phyloP scores from a whole-genome alignment of 2,888 invertebrate genomes.

The Drosophila acutilabella region DNA sequence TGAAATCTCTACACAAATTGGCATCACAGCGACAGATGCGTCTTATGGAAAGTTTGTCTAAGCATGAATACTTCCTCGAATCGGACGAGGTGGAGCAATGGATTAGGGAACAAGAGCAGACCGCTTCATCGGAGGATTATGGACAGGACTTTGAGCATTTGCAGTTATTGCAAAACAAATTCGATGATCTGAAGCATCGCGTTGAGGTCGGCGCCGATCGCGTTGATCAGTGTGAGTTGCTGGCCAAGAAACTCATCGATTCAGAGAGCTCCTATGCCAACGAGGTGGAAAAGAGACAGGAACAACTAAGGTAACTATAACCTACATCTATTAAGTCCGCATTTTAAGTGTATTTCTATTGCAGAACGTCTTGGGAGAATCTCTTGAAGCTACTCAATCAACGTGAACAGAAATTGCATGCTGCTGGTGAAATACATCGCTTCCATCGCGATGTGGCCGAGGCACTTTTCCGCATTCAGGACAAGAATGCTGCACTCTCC shows the following conservation, averaged over 20 bases:
- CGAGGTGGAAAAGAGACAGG: conserved; percentile 94
- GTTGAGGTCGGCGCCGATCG: conserved; percentile 96
- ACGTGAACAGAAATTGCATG: conserved; percentile 94
- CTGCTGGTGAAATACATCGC: conserved; percentile 98
- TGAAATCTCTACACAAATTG: conserved; percentile 92
- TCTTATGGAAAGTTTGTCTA: conserved; percentile 95
- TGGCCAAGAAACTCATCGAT: conserved; percentile 94
- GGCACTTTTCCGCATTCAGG: conserved; percentile 94
- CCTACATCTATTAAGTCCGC: background rate
- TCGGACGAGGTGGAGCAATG: conserved; percentile 95
- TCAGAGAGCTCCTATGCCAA: conserved; percentile 94
- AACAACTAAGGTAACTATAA: conserved; percentile 91
- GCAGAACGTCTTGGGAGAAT: conserved; percentile 93
- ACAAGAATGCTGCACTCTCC: conserved; percentile 94
- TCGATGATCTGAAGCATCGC: conserved; percentile 95
- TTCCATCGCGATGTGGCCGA: conserved; percentile 98
- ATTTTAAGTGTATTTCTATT: background rate
- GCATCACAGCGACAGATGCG: conserved; percentile 92
- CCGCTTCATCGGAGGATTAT: conserved; percentile 96
- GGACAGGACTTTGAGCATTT: conserved; percentile 97
- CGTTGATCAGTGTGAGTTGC: conserved; percentile 94
- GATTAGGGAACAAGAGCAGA: conserved; percentile 95
- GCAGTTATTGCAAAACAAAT: conserved; percentile 93
- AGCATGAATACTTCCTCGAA: conserved; percentile 96
- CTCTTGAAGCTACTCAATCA: conserved; percentile 94